phyloP scores from a whole-genome alignment of 2,797 vertebrate species.

The Xerus rutilus region DNA sequence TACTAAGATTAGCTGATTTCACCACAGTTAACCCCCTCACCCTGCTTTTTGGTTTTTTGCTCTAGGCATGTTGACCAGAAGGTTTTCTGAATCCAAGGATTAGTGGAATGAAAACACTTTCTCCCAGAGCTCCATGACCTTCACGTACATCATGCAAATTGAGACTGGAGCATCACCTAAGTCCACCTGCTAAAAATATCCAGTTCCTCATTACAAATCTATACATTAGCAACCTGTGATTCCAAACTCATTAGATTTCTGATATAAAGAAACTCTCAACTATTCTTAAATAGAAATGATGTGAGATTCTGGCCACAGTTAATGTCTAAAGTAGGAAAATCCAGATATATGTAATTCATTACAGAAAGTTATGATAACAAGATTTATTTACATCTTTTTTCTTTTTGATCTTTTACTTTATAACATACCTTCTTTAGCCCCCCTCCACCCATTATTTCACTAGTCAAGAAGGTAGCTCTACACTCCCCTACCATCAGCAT shows the following conservation, averaged over 20 bases:
- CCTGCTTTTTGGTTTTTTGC: neutral
- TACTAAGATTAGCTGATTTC: neutral
- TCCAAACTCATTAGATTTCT: neutral
- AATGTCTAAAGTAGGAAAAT: neutral
- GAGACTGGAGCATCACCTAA: neutral
- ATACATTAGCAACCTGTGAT: neutral
- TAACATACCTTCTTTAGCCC: neutral
- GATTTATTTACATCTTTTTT: neutral
- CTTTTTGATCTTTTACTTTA: neutral
- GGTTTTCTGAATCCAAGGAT: neutral
- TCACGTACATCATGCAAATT: neutral
- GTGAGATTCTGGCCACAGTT: neutral
- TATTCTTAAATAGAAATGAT: neutral
- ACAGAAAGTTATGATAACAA: neutral
- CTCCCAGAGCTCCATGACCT: neutral
- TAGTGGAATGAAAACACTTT: neutral
- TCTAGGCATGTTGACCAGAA: neutral
- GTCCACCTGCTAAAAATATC: neutral
- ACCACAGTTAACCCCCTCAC: neutral
- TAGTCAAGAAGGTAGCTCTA: neutral
- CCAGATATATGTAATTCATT: neutral
- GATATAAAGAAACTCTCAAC: neutral
- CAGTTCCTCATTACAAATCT: neutral
- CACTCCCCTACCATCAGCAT: neutral
- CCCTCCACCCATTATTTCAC: neutral